Evolutionary conservation across 2,888 invertebrate genomes (phyloP), one percentile per base, ranked within the genome.

Genomic region (Leptinotarsa haldemani): DNA sequence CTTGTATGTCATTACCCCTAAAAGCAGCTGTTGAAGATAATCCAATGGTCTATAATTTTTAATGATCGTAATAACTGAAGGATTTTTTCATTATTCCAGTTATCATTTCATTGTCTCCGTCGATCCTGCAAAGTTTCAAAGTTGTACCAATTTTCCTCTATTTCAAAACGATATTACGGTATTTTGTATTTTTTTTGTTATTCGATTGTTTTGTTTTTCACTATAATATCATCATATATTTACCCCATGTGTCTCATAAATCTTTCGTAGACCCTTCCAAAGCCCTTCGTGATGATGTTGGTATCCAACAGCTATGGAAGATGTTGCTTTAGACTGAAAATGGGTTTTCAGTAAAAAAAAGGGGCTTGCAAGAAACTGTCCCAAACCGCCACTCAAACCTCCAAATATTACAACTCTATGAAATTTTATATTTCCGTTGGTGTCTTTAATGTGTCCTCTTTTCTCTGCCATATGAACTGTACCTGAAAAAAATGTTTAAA

Each of bases 341-440:
- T 96, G 96, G 1, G 95, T 95, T 88, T 96, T 97, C 12, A 97
- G 89, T 84, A 95, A 89, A 74, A 93, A 94, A 48, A 94, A 90
- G 0, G 95, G 95, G 84, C 94, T 94, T 18, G 92, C 93, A 30
- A 91, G 85, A 65, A 91, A 87, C 0, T 94, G 93, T 7, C 95
- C 94, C 71, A 92, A 80, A 25, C 91, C 88, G 0, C 95, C 95
- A 64, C 93, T 91, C 4, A 90, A 81, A 3, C 91, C 91, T 53
- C 91, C 90, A 22, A 90, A 88, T 9, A 88, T 53, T 1, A 90
- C 87, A 77, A 88, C 89, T 84, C 58, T 86, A 70, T 85, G 77
- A 70, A 90, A 87, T 63, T 89, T 88, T 16, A 90, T 85, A 46
- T 88, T 85, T 12, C 91, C 91, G 64, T 90, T 82, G 50, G 83